phyloP scores from a whole-genome alignment of 2,888 invertebrate genomes.

The Thereva nobilitata region DNA sequence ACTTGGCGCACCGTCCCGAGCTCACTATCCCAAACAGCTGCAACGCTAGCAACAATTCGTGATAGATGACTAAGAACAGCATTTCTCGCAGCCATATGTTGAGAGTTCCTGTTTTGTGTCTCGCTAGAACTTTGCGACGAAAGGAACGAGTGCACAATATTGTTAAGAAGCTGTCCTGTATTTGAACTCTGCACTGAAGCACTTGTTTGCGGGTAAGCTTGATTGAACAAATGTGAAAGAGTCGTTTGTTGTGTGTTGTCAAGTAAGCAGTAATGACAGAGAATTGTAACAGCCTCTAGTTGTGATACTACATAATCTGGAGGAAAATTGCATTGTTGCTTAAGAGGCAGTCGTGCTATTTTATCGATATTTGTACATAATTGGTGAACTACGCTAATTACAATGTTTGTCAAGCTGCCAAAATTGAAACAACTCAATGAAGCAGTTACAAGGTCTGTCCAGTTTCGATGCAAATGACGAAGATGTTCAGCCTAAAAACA shows the following conservation, averaged over 20 bases:
- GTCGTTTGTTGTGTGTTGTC: constrained; percentile 64
- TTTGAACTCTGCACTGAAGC: constrained; percentile 62
- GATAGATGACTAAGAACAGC: constrained; percentile 79
- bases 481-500: constrained; percentile 62
- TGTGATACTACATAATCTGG: constrained; percentile 80
- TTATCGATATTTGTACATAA: constrained; percentile 72
- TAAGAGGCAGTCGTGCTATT: constrained; percentile 57
- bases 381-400: constrained; percentile 78
- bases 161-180: constrained; percentile 76
- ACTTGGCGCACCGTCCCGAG: constrained; percentile 62
- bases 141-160: constrained; percentile 79
- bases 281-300: constrained; percentile 75
- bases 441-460: constrained; percentile 79
- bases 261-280: constrained; percentile 79
- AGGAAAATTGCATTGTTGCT: constrained; percentile 59
- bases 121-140: constrained; percentile 60
- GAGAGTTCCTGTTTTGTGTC: constrained; percentile 52
- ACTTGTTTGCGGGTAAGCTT: constrained; percentile 61
- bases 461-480: constrained; percentile 77
- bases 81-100: constrained; percentile 65
- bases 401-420: constrained; percentile 72
- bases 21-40: constrained; percentile 79
- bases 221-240: constrained; percentile 62
- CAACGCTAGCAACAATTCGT: constrained; percentile 77
- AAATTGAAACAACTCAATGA: constrained; percentile 79